Base-by-base conservation (phyloP, 2,888 invertebrate genomes). In the Molorchus minor region DNA sequence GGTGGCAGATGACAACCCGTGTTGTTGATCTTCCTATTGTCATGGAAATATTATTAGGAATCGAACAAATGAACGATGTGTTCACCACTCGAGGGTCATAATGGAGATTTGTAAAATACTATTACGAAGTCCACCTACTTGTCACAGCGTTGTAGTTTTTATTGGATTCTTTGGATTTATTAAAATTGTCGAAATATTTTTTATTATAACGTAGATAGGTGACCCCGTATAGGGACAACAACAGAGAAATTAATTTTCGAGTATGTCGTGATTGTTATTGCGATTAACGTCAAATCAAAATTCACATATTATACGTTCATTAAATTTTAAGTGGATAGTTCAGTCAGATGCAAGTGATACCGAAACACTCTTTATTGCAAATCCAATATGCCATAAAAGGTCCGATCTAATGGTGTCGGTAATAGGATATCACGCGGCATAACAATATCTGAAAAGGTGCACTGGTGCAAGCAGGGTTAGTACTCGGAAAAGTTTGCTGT, bases 21-120 rank as follows among this genome's bases (percentile, higher is more conserved):
- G 61, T 57, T 65, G 65, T 65, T 61, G 57, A 58, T 68, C 67
- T 58, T 68, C 67, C 67, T 54, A 56, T 68, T 68, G 63, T 68
- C 12, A 68, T 68, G 65, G 54, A 61, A 65, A 65, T 64, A 65
- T 40, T 62, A 65, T 65, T 64, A 65, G 56, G 53, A 64, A 59
- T 46, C 57, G 64, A 57, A 65, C 64, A 43, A 49, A 49, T 53
- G 17, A 46, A 43, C 60, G 55, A 45, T 45, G 38, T 46, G 55
- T 46, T 55, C 55, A 55, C 61, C 67, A 63, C 67, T 67, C 60
- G 64, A 62, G 54, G 45, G 51, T 20, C 19, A 60, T 36, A 56
- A 58, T 46, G 30, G 58, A 62, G 56, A 61, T 59, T 61, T 63
- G 56, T 59, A 58, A 15, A 54, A 47, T 35, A 43, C 58, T 41